These are phyloP conservation scores for Scaptodrosophila latifasciaeformis DNA, from an alignment of 2,888 invertebrate species.

Conservation along the genomic window DNA sequence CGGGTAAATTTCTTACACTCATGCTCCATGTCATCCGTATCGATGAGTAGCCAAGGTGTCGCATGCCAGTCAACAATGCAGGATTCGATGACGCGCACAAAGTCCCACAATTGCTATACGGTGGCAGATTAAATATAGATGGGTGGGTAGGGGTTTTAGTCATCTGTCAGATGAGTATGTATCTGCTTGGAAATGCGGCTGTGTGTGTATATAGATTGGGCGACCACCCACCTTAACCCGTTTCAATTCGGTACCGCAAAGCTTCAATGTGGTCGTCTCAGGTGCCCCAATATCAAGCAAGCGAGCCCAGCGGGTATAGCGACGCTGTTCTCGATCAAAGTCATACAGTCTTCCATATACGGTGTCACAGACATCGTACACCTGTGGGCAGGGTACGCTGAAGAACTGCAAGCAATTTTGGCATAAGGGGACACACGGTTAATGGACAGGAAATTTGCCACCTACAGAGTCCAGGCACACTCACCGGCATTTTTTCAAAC, in stretches of 20 bases:
- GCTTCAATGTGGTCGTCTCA: slow-evolving; percentile 86
- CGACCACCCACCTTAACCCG: slow-evolving; percentile 80
- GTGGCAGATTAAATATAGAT: background rate
- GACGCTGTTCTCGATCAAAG: slow-evolving; percentile 82
- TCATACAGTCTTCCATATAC: slow-evolving; percentile 80
- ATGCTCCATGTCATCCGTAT: slow-evolving; percentile 96
- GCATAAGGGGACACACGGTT: background rate
- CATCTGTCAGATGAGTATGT: slow-evolving; percentile 8
- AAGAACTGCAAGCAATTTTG: slow-evolving; percentile 79
- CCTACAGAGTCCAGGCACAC: no score
- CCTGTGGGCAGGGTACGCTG: slow-evolving; percentile 80
- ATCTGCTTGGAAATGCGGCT: no score
- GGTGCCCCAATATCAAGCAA: slow-evolving; percentile 91
- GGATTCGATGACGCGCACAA: slow-evolving; percentile 87
- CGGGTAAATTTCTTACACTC: slow-evolving; percentile 95
- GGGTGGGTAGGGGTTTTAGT: background rate
- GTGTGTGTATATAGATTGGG: no score
- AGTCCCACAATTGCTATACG: slow-evolving; percentile 90
- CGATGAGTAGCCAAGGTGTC: slow-evolving; percentile 94
- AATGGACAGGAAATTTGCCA: background rate
- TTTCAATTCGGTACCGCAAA: slow-evolving; percentile 85
- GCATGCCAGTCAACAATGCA: slow-evolving; percentile 94
- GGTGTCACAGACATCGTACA: slow-evolving; percentile 83
- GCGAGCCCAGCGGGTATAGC: slow-evolving; percentile 83
- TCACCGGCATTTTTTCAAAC: slow-evolving; percentile 77